Evolutionary conservation across 30 jellyfish, hydroid and myxozoan species (phyloP).

Genomic region (Hydractinia echinata): DNA sequence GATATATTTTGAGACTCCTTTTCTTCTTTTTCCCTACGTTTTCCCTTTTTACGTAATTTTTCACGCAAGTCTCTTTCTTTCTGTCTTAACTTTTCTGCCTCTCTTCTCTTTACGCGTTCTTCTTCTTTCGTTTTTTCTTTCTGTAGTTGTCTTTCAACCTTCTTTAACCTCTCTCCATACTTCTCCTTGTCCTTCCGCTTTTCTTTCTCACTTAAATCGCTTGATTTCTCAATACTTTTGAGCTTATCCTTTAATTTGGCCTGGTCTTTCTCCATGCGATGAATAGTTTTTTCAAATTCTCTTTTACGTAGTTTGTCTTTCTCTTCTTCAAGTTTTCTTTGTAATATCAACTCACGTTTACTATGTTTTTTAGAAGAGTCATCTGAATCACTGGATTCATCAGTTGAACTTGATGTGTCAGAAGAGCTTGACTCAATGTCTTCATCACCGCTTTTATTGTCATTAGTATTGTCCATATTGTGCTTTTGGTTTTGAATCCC

Average conservation of each 20-base stretch:
- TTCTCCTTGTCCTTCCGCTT: slow-evolving; percentile 31
- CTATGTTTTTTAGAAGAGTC: not conserved
- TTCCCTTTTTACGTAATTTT: slow-evolving; percentile 14
- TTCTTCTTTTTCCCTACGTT: slow-evolving; percentile 27
- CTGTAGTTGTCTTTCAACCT: slow-evolving; percentile 17
- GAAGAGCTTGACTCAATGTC: slow-evolving; percentile 15
- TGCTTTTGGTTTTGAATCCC: not conserved
- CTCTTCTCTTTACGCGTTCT: slow-evolving; percentile 21
- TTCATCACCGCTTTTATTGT: not conserved
- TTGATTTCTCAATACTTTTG: slow-evolving; percentile 2
- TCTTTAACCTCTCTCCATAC: slow-evolving; percentile 22
- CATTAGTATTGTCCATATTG: not conserved
- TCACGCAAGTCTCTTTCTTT: slow-evolving; percentile 30
- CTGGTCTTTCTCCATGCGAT: slow-evolving; percentile 27
- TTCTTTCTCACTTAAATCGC: slow-evolving; percentile 5
- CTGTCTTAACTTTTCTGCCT: slow-evolving; percentile 22
- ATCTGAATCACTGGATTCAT: slow-evolving; percentile 10
- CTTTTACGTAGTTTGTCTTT: slow-evolving; percentile 23
- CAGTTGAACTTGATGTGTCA: not conserved
- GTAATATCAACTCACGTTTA: slow-evolving; percentile 14
- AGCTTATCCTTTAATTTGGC: slow-evolving; percentile 24
- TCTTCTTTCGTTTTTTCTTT: slow-evolving; percentile 37
- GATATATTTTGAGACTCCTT: not conserved
- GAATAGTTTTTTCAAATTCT: slow-evolving; percentile 17
- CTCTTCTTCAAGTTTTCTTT: slow-evolving; percentile 23